Base-by-base conservation (phyloP, 2,888 invertebrate species). In the Morpho helenor region DNA sequence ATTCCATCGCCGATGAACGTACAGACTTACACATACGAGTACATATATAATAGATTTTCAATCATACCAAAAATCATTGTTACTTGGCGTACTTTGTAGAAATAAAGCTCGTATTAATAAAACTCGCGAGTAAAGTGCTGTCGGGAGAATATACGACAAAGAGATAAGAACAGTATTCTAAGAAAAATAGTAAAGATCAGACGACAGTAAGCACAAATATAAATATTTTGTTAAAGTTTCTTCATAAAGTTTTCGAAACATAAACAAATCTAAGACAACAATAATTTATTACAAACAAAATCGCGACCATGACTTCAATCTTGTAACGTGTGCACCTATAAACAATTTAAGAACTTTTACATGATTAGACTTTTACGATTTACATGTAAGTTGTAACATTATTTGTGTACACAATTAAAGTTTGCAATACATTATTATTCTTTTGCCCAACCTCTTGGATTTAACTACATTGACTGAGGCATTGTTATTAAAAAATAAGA, bases 231-330 rank as follows among this genome's bases (percentile, higher is more conserved):
- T 31, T 51, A 59, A 50, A 31, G 31, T 46, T 49, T 46, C 53
- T 55, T 47, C 48, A 48, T 40, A 40, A 57, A 55, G 47, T 57
- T 50, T 61, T 65, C 59, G 52, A 61, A 52, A 57, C 54, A 43
- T 53, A 52, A 52, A 64, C 59, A 54, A 46, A 59, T 57, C 61
- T 65, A 57, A 69, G 65, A 68, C 68, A 66, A 62, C 59, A 64
- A 60, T 61, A 66, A 60, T 66, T 64, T 62, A 65, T 70, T 68
- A 63, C 70, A 74, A 71, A 73, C 67, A 73, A 65, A 59, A 65
- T 65, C 59, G 64, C 67, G 69, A 62, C 68, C 76, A 56, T 75
- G 73, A 76, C 75, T 75, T 70, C 71, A 72, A 71, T 69, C 68
- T 57, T 62, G 62, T 63, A 68, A 68, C 69, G 68, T 70, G 69